phyloP scores from a whole-genome alignment of 1,140 invertebrate species.

The Bombus terrestris region DNA sequence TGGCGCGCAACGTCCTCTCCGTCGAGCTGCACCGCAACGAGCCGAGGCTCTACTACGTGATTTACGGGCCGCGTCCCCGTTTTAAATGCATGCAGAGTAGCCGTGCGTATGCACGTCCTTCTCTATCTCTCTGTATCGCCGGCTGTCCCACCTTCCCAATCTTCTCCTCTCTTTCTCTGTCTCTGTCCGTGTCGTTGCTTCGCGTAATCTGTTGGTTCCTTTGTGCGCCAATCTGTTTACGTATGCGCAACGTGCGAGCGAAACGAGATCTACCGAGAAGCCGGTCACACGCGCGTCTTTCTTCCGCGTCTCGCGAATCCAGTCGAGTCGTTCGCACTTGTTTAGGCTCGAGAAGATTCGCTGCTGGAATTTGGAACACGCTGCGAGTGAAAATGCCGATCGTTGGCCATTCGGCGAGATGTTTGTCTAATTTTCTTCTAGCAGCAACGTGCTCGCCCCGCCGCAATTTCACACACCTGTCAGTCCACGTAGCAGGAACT shows the following conservation, averaged over 20 bases:
- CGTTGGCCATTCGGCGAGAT: too few relatives aligned
- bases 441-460: too few relatives aligned
- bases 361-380: too few relatives aligned
- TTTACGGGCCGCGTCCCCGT: constrained; percentile 58
- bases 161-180: background rate
- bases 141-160: background rate
- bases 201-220: background rate
- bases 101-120: constrained; percentile 26
- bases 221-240: background rate
- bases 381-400: too few relatives aligned
- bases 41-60: constrained; percentile 56
- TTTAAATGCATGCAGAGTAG: constrained; percentile 63
- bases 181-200: constrained; percentile 14
- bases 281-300: background rate
- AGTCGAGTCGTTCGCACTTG: too few relatives aligned
- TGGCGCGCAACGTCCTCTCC: constrained; percentile 52
- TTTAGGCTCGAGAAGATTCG: rapidly evolving
- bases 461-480: rapidly evolving
- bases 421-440: rapidly evolving
- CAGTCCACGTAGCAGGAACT: rapidly evolving
- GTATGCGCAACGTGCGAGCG: constrained; percentile 13
- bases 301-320: too few relatives aligned
- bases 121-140: constrained; percentile 26
- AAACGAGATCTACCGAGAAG: constrained; percentile 5
- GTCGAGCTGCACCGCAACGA: constrained; percentile 55